Base-by-base conservation (phyloP, 2,888 invertebrate genomes). In the Athripsodes cinereus region DNA sequence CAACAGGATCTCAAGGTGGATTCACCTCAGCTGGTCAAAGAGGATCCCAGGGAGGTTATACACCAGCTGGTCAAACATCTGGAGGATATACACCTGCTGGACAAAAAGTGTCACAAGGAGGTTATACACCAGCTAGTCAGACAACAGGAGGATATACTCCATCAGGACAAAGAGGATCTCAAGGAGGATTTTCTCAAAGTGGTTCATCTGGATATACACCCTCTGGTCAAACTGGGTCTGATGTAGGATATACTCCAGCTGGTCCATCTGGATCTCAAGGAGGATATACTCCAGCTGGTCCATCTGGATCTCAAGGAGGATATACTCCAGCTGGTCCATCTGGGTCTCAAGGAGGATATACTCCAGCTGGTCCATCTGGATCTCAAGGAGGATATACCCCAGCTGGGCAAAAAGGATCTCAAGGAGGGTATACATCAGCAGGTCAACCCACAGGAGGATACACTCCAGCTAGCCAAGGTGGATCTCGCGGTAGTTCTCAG, bases 21-120 rank as follows among this genome's bases (percentile, higher is more conserved):
- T 50, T 31, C 16, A 53, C 62, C 34, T 51, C 49, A 40, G 53
- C 57, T 52, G 50, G 48, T 35, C 64, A 64, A 57, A 66, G 55
- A 20, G 62, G 63, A 35, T 55, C 53, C 52, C 66, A 61, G 21
- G 34, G 34, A 11, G 62, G 61, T 26, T 50, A 22, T 20, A 53
- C 62, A 35, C 53, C 49, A 40, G 53, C 57, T 52, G 50, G 48
- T 35, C 64, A 64, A 57, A 66, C 54, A 44, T 62, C 5, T 21
- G 62, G 63, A 35, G 60, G 56, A 22, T 61, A 64, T 6, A 59
- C 64, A 13, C 57, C 6, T 8, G 31, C 8, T 8, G 31, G 31
- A 31, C 6, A 31, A 8, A 31, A 8, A 8, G 61, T 57, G 58
- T 65, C 67, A 22, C 67, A 68, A 50, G 64, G 67, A 52, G 67